phyloP scores from a whole-genome alignment of 2,888 invertebrate genomes.

The Pachliopta kotzebuea region DNA sequence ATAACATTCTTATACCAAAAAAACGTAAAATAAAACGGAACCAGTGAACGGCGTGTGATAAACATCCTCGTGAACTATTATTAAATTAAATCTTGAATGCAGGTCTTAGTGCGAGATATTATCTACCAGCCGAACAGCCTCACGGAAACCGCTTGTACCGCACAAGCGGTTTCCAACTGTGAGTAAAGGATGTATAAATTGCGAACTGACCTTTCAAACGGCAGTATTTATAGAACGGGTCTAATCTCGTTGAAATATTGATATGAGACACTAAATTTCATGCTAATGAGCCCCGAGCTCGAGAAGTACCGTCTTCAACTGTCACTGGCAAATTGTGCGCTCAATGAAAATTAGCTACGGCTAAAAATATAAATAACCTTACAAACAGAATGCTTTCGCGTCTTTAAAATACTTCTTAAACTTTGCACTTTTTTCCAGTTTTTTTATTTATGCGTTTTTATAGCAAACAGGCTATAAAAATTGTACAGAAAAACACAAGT shows the following conservation, averaged over 20 bases:
- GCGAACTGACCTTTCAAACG: constrained; percentile 40
- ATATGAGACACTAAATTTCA: constrained; percentile 43
- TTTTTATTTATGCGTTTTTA: too few relatives aligned
- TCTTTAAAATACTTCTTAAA: too few relatives aligned
- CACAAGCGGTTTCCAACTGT: constrained; percentile 10
- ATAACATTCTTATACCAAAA: too few relatives aligned
- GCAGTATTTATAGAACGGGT: constrained; percentile 45
- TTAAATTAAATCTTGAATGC: constrained; percentile 1
- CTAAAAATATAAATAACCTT: constrained; percentile 9
- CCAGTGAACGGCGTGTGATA: not conserved
- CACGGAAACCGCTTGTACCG: constrained; percentile 16
- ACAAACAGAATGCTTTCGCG: not conserved
- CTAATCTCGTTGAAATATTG: constrained; percentile 52
- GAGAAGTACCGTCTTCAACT: constrained; percentile 5
- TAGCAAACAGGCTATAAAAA: too few relatives aligned
- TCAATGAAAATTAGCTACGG: constrained; percentile 3
- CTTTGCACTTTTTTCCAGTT: too few relatives aligned
- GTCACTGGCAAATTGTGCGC: constrained; percentile 9
- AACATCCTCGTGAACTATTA: not conserved
- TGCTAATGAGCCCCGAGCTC: constrained; percentile 28
- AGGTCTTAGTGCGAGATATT: constrained; percentile 11
- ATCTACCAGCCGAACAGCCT: constrained; percentile 13
- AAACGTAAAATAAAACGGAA: too few relatives aligned
- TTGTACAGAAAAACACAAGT: too few relatives aligned
- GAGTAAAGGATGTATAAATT: constrained; percentile 31